A percentile compares a stretch with the other conserved stretches of the same genome.
Evolutionary conservation across 2,888 invertebrate genomes (phyloP).

Genomic region (Synergus itoensis): DNA sequence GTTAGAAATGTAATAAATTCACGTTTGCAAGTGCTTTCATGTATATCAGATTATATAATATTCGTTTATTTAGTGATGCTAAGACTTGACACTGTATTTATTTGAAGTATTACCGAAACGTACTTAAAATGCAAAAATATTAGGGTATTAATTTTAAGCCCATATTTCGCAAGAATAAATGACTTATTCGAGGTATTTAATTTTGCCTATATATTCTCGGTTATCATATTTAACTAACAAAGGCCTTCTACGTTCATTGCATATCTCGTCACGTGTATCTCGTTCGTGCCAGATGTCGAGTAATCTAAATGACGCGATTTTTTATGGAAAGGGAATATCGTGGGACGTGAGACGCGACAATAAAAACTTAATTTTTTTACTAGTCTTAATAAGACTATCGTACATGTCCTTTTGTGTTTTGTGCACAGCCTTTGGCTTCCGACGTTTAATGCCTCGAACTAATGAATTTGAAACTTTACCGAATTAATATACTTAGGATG

Average conservation of each 20-base stretch:
- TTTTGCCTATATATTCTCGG: slow-evolving; percentile 35
- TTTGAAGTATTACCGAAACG: neutral
- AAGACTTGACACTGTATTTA: slow-evolving; percentile 35
- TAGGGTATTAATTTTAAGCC: neutral
- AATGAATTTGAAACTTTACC: slow-evolving; percentile 14
- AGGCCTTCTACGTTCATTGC: slow-evolving; percentile 51
- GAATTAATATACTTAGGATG: slow-evolving; percentile 12
- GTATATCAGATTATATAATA: slow-evolving; percentile 25
- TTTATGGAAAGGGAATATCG: slow-evolving; percentile 49
- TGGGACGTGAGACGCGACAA: slow-evolving; percentile 46
- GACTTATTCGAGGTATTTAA: slow-evolving; percentile 23
- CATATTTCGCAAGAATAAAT: slow-evolving; percentile 17
- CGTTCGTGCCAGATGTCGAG: slow-evolving; percentile 65
- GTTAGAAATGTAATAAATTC: neutral
- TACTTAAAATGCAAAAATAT: neutral
- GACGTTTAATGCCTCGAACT: neutral
- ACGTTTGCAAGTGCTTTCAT: slow-evolving; percentile 35
- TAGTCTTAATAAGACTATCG: slow-evolving; percentile 24
- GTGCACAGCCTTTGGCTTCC: neutral
- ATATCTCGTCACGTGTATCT: slow-evolving; percentile 62
- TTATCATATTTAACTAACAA: slow-evolving; percentile 42
- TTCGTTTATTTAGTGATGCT: slow-evolving; percentile 21
- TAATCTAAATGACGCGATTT: slow-evolving; percentile 55
- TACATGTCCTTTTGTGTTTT: slow-evolving; percentile 29
- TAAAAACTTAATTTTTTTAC: slow-evolving; percentile 34